Conservation (phyloP, 2,797 vertebrate genomes). For the Trachurus trachurus region DNA sequence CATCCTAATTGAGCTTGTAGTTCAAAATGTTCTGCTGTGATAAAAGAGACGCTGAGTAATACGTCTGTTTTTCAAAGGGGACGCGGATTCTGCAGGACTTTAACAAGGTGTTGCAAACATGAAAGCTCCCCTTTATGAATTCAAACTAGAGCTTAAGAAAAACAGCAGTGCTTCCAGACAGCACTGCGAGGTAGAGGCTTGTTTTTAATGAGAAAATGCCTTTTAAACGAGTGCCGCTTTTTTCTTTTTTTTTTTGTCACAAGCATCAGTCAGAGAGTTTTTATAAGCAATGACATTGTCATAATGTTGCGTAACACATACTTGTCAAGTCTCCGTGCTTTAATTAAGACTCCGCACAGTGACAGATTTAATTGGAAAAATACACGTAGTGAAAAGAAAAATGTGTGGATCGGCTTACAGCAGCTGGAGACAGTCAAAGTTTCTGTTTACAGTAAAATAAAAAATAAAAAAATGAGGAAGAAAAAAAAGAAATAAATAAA, state of each 20-base stretch:
- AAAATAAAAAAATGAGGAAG: neutral
- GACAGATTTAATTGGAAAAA: constrained; percentile 60
- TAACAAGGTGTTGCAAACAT: constrained; percentile 79
- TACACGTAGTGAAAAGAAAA: constrained; percentile 27
- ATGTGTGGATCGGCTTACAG: constrained; percentile 24
- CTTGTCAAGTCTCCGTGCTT: constrained; percentile 46
- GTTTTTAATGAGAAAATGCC: constrained; percentile 58
- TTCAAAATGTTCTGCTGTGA: constrained; percentile 71
- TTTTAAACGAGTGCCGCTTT: constrained; percentile 36
- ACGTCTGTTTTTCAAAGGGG: constrained; percentile 71
- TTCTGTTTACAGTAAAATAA: neutral
- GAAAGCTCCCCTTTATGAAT: constrained; percentile 48
- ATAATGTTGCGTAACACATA: constrained; percentile 42
- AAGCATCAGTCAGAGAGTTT: constrained; percentile 32
- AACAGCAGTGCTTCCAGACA: constrained; percentile 63
- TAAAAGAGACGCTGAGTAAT: constrained; percentile 77
- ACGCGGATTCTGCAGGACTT: constrained; percentile 70
- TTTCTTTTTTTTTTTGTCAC: neutral
- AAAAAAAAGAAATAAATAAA: too few species aligned
- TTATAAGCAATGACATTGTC: constrained; percentile 46
- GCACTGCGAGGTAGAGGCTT: constrained; percentile 37
- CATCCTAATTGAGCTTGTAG: constrained; percentile 68
- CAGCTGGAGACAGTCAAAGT: constrained; percentile 2
- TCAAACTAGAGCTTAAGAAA: constrained; percentile 33
- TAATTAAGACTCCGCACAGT: constrained; percentile 60